Conservation (phyloP, 2,113 vertebrate genomes). For the Gambusia affinis region DNA sequence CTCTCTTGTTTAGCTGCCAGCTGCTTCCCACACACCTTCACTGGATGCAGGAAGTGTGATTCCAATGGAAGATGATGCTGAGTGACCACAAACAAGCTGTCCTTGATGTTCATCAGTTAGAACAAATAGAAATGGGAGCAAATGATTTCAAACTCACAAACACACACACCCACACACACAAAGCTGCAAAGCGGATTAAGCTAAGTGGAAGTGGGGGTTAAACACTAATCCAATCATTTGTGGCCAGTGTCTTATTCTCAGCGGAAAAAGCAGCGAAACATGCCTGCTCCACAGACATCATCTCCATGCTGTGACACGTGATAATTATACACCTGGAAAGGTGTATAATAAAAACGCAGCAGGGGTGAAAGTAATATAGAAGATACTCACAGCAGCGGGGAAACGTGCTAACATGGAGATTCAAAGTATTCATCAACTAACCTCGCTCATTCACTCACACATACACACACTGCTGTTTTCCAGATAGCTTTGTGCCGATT, state of each 20-base stretch:
- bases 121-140: constrained; percentile 27
- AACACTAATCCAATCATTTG: constrained; percentile 82
- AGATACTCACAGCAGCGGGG: constrained; percentile 19
- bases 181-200: constrained; percentile 77
- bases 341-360: constrained; percentile 68
- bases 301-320: constrained; percentile 55
- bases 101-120: constrained; percentile 39
- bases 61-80: constrained; percentile 22
- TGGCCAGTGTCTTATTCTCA: constrained; percentile 76
- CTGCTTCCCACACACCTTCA: constrained; percentile 34
- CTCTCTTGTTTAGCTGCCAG: constrained; percentile 22
- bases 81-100: constrained; percentile 35
- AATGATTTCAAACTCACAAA: constrained; percentile 17
- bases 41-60: constrained; percentile 19
- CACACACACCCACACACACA: constrained; percentile 2
- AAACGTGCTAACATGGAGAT: constrained; percentile 40
- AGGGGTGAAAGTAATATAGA: constrained; percentile 44
- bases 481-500: neutral
- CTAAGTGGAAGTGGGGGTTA: constrained; percentile 72
- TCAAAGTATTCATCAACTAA: constrained; percentile 22
- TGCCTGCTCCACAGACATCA: constrained; percentile 43
- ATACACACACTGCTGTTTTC: neutral
- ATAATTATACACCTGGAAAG: constrained; percentile 75
- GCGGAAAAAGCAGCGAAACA: constrained; percentile 58
- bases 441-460: constrained; percentile 1